Evolutionary conservation across 2,888 invertebrate species (phyloP).

Genomic region (Geophilus truncorum): DNA sequence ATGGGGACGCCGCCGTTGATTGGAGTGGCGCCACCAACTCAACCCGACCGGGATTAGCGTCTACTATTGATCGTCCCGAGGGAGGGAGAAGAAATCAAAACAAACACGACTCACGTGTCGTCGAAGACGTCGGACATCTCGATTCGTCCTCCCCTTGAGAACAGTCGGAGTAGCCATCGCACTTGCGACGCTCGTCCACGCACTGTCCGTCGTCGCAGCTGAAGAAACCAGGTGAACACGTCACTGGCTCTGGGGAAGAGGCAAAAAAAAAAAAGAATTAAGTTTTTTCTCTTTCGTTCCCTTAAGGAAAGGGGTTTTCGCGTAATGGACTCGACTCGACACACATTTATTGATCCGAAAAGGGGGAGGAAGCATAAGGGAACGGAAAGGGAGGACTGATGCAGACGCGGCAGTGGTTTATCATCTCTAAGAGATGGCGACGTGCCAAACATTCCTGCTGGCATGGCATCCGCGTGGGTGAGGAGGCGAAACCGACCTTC

Average conservation of each 20-base stretch:
- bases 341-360: slow-evolving; percentile 17
- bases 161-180: slow-evolving; percentile 58
- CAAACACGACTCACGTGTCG: slow-evolving; percentile 6
- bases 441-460: slow-evolving; percentile 1
- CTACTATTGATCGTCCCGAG: slow-evolving; percentile 3
- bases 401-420: neutral
- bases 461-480: slow-evolving; percentile 23
- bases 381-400: neutral
- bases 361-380: neutral
- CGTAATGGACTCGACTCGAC: slow-evolving; percentile 5
- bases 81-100: slow-evolving; percentile 8
- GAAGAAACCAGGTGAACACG: slow-evolving; percentile 40
- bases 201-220: slow-evolving; percentile 43
- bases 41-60: slow-evolving; percentile 1
- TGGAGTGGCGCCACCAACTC: slow-evolving; percentile 25
- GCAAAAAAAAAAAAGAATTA: neutral
- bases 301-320: neutral
- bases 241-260: neutral
- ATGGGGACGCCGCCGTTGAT: slow-evolving; percentile 22
- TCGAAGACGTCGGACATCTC: neutral
- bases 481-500: neutral
- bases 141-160: slow-evolving; percentile 63
- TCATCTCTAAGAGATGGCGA: neutral
- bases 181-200: slow-evolving; percentile 41
- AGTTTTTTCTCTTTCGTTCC: neutral